phyloP scores from a whole-genome alignment of 2,888 invertebrate genomes.

The Blastobasis lacticolella region DNA sequence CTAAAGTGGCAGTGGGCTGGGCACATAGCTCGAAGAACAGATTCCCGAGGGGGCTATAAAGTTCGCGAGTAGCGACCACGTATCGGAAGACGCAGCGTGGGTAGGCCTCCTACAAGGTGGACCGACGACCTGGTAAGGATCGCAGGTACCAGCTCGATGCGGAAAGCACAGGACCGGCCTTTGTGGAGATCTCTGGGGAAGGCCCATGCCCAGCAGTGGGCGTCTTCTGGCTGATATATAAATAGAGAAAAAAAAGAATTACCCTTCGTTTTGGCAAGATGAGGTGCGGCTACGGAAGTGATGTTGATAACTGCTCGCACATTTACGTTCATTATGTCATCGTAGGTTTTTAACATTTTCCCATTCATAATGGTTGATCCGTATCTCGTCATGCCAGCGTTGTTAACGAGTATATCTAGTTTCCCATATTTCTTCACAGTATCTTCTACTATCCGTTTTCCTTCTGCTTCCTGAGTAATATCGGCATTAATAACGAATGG shows the following conservation, averaged over 20 bases:
- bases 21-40: too few relatives aligned
- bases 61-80: too few relatives aligned
- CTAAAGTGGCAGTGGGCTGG: too few relatives aligned
- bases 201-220: too few relatives aligned
- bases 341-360: constrained; percentile 18
- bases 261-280: constrained; percentile 19
- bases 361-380: constrained; percentile 14
- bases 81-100: too few relatives aligned
- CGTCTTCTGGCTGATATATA: too few relatives aligned
- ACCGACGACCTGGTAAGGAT: too few relatives aligned
- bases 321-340: constrained; percentile 20
- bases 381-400: neutral
- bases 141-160: too few relatives aligned
- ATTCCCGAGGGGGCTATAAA: too few relatives aligned
- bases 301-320: constrained; percentile 18
- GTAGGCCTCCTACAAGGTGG: too few relatives aligned
- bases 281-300: constrained; percentile 17
- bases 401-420: constrained; percentile 21
- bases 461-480: constrained; percentile 23
- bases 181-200: too few relatives aligned
- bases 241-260: neutral
- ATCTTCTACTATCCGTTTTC: constrained; percentile 1
- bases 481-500: constrained; percentile 17
- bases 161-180: too few relatives aligned
- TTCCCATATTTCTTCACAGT: constrained; percentile 20